phyloP scores from a whole-genome alignment of 1,140 invertebrate genomes.

The Archivesica marissinica region DNA sequence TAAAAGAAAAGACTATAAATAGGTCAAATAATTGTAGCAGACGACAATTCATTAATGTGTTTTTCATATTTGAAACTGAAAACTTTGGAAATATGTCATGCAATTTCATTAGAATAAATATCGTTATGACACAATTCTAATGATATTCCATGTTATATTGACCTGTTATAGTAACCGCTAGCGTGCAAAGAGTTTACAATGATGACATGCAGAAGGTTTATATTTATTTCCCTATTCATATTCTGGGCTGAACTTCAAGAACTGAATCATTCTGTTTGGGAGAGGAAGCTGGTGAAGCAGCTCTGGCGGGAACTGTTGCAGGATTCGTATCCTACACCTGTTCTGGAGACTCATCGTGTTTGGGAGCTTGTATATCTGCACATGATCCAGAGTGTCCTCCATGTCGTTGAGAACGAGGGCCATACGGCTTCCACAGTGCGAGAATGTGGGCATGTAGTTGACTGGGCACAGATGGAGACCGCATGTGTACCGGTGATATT shows the following conservation, averaged over 20 bases:
- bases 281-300: slow-evolving; percentile 78
- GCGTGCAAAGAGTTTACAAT: too few species aligned
- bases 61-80: not conserved
- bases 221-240: slow-evolving; percentile 64
- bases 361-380: slow-evolving; percentile 83
- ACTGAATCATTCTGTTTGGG: slow-evolving; percentile 80
- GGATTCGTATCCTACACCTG: slow-evolving; percentile 79
- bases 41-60: not conserved
- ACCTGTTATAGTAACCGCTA: too few species aligned
- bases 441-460: slow-evolving; percentile 82
- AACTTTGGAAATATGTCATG: not conserved
- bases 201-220: not conserved
- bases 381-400: slow-evolving; percentile 77
- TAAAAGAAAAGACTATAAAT: too few species aligned
- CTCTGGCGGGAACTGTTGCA: slow-evolving; percentile 78
- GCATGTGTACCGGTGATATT: slow-evolving; percentile 82
- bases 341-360: slow-evolving; percentile 78
- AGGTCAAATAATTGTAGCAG: too few species aligned
- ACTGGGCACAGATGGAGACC: slow-evolving; percentile 81
- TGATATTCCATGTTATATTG: not conserved
- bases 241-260: slow-evolving; percentile 81
- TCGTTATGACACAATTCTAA: not conserved
- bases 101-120: not conserved
- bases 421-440: slow-evolving; percentile 82
- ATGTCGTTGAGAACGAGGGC: slow-evolving; percentile 82